phyloP scores from a whole-genome alignment of 2,797 vertebrate genomes.

The Xiphorhynchus erythropygius region DNA sequence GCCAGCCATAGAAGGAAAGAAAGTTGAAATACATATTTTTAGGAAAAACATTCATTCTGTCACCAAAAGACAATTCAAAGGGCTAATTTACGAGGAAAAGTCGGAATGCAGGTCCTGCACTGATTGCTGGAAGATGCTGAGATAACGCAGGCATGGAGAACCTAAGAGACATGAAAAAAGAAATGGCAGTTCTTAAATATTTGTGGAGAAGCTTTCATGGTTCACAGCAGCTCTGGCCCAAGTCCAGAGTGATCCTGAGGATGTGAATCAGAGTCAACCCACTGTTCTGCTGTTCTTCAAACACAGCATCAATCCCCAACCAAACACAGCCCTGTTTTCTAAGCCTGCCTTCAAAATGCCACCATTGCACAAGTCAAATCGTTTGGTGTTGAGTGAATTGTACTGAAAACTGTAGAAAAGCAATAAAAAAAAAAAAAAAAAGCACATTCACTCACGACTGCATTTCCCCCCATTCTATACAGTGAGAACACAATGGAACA shows the following conservation, averaged over 20 bases:
- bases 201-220: neutral
- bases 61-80: neutral
- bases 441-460: neutral
- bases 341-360: neutral
- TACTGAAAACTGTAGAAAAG: neutral
- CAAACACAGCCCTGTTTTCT: neutral
- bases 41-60: neutral
- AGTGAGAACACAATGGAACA: neutral
- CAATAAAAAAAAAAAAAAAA: neutral
- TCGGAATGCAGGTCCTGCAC: neutral
- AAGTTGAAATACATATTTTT: neutral
- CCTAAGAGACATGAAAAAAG: neutral
- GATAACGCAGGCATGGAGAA: accelerated
- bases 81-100: neutral
- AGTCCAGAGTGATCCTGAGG: neutral
- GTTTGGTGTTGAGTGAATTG: neutral
- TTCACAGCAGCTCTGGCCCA: neutral
- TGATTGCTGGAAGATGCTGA: neutral
- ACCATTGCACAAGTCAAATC: neutral
- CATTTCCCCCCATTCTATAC: neutral
- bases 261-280: neutral
- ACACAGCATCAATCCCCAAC: neutral
- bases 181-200: neutral
- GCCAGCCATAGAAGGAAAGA: neutral
- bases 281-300: neutral